Evolutionary conservation across 2,888 invertebrate species (phyloP).

Genomic region (Tryphoninae sp.): DNA sequence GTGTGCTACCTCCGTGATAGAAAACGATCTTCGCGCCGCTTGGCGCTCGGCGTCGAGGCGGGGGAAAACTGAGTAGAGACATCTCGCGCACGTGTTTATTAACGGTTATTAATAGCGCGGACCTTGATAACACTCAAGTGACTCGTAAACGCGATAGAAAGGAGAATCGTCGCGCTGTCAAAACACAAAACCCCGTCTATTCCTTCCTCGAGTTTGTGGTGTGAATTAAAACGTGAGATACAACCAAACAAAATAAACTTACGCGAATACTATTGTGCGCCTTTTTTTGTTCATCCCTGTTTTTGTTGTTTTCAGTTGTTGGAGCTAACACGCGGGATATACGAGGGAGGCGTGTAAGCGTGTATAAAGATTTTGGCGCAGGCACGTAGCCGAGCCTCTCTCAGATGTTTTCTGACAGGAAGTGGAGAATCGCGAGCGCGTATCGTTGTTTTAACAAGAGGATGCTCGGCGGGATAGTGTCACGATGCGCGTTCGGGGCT

Average conservation of each 20-base stretch:
- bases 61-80: constrained; percentile 7
- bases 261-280: background rate
- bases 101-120: constrained; percentile 43
- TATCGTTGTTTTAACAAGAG: constrained; percentile 66
- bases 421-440: constrained; percentile 69
- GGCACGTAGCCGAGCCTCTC: constrained; percentile 32
- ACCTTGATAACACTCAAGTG: constrained; percentile 41
- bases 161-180: constrained; percentile 6
- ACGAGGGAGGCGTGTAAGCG: background rate
- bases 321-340: no score
- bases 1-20: constrained; percentile 17
- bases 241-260: background rate
- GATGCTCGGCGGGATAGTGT: constrained; percentile 64
- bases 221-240: background rate
- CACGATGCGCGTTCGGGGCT: background rate
- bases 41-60: background rate
- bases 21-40: constrained; percentile 1
- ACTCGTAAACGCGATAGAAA: constrained; percentile 22
- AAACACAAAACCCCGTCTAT: background rate
- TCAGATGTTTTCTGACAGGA: constrained; percentile 74
- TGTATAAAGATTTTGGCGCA: background rate
- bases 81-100: constrained; percentile 50
- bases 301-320: background rate
- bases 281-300: background rate
- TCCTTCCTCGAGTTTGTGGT: background rate